These are phyloP conservation scores for Montipora foliosa DNA, from an alignment of 64 coral and sea anemone species.

Conservation along the genomic window DNA sequence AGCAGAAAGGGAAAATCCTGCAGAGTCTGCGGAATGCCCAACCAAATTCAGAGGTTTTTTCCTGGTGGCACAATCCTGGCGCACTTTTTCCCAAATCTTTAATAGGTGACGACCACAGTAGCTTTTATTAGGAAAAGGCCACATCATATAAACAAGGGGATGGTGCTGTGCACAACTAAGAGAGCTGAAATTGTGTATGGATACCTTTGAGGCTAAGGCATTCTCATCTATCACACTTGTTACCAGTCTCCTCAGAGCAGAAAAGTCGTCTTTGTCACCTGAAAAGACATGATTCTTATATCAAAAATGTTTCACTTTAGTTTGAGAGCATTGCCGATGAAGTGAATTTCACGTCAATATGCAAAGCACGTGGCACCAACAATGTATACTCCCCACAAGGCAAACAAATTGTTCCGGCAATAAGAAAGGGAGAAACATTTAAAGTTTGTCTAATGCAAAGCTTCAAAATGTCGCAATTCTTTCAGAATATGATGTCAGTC, in stretches of 20 bases:
- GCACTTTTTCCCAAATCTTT: slow-evolving; percentile 1
- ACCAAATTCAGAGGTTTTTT: slow-evolving; percentile 1
- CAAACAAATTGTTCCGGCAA: too few relatives aligned
- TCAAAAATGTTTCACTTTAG: too few relatives aligned
- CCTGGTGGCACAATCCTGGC: background rate
- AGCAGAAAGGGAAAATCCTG: slow-evolving; percentile 34
- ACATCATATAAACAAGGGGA: background rate
- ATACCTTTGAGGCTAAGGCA: background rate
- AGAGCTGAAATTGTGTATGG: slow-evolving; percentile 30
- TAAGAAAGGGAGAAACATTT: too few relatives aligned
- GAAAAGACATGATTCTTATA: background rate
- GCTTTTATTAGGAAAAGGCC: background rate
- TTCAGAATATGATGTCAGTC: too few relatives aligned
- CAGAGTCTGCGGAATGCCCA: slow-evolving; percentile 42
- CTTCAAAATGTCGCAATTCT: too few relatives aligned
- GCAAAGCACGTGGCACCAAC: too few relatives aligned
- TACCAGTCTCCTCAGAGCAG: background rate
- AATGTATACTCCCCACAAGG: too few relatives aligned
- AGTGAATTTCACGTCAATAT: too few relatives aligned
- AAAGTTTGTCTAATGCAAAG: too few relatives aligned
- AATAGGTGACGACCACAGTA: slow-evolving; percentile 14
- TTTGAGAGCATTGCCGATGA: too few relatives aligned
- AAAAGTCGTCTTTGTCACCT: slow-evolving; percentile 46
- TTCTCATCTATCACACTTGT: background rate
- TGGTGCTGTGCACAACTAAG: background rate